Percentiles rank a stretch among this genome's conserved stretches.
Conservation (phyloP, 2,888 invertebrate genomes). For the Operophtera brumata region DNA sequence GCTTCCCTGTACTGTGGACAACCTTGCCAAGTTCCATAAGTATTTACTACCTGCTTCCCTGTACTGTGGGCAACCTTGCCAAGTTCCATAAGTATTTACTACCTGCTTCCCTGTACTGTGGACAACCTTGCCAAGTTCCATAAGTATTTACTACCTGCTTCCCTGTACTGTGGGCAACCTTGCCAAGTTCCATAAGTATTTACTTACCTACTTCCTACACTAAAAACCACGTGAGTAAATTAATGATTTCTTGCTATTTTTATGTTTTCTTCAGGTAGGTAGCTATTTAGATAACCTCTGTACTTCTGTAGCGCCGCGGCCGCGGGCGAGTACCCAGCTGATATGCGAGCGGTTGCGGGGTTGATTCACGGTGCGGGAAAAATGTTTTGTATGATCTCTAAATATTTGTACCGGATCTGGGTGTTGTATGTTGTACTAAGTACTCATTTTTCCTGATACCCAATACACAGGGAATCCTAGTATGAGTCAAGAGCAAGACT, state of each 20-base stretch:
- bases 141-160: constrained; percentile 21
- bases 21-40: constrained; percentile 38
- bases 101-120: constrained; percentile 33
- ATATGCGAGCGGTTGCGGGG: no score
- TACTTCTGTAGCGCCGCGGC: no score
- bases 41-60: constrained; percentile 28
- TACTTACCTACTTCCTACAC: constrained; percentile 22
- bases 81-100: constrained; percentile 24
- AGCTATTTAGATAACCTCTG: no score
- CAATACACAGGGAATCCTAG: no score
- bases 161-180: constrained; percentile 38
- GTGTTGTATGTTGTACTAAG: no score
- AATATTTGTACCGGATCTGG: no score
- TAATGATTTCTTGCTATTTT: background rate
- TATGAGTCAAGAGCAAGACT: no score
- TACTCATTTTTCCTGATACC: no score
- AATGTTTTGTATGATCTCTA: no score
- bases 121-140: constrained; percentile 38
- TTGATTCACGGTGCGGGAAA: no score
- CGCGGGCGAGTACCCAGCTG: no score
- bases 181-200: constrained; percentile 30
- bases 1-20: constrained; percentile 35
- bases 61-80: constrained; percentile 40
- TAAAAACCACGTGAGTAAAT: background rate
- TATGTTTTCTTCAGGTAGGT: background rate